Conservation (phyloP, 2,888 invertebrate species). For the Heteropelma amictum region DNA sequence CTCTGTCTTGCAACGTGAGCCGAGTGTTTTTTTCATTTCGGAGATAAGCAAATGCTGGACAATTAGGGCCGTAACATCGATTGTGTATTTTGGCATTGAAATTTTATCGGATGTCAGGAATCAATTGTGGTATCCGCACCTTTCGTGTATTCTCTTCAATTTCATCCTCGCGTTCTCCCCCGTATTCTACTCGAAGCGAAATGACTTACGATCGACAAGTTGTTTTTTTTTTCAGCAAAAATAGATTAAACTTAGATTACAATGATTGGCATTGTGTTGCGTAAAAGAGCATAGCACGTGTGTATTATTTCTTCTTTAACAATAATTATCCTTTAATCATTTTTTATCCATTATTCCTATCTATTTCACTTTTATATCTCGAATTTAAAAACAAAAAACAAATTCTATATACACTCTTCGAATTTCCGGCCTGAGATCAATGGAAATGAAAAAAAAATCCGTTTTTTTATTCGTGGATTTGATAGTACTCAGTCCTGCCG, state of each 20-base stretch:
- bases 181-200: constrained; percentile 65
- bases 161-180: constrained; percentile 22
- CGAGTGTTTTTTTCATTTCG: too few relatives aligned
- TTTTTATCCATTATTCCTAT: constrained; percentile 33
- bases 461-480: background rate
- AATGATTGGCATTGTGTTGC: constrained; percentile 62
- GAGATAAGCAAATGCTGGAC: too few relatives aligned
- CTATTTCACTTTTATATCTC: constrained; percentile 15
- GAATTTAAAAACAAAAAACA: constrained; percentile 21
- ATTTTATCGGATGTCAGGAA: constrained; percentile 68
- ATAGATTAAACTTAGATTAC: constrained; percentile 68
- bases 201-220: constrained; percentile 66
- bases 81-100: constrained; percentile 73
- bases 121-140: constrained; percentile 61
- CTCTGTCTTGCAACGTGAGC: too few relatives aligned
- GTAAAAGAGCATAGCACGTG: constrained; percentile 65
- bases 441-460: background rate
- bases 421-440: background rate
- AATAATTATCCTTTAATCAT: too few relatives aligned
- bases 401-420: constrained; percentile 18
- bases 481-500: background rate
- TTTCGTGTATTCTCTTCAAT: too few relatives aligned
- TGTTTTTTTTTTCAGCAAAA: constrained; percentile 62
- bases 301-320: constrained; percentile 12
- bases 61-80: constrained; percentile 43